These are phyloP conservation scores for Dromiciops gliroides DNA, from an alignment of 2,113 vertebrate species.

Conservation along the genomic window DNA sequence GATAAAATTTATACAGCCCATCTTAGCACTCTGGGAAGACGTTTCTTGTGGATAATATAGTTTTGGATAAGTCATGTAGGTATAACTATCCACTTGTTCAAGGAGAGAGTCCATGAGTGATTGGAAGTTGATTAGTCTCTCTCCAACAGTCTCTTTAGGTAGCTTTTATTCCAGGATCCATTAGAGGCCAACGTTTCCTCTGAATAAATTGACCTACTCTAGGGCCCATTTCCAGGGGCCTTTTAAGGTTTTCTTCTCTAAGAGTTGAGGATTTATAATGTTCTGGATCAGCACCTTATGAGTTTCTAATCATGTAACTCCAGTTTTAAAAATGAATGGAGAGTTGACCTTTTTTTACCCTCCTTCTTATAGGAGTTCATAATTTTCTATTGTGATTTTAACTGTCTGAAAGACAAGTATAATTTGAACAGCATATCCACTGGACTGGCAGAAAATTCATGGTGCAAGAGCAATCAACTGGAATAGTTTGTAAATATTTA, in stretches of 20 bases:
- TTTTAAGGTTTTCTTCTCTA: slow-evolving; percentile 56
- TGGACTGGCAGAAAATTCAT: slow-evolving; percentile 58
- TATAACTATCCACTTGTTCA: not conserved
- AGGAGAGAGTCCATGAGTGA: not conserved
- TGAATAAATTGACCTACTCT: slow-evolving; percentile 55
- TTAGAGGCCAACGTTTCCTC: slow-evolving; percentile 40
- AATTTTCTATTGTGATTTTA: slow-evolving; percentile 63
- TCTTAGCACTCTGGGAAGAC: slow-evolving; percentile 13
- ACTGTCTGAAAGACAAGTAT: slow-evolving; percentile 64
- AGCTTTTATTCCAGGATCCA: slow-evolving; percentile 22
- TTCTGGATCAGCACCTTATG: slow-evolving; percentile 54
- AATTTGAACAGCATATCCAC: slow-evolving; percentile 7
- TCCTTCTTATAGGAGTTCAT: slow-evolving; percentile 55
- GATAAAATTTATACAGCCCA: not conserved
- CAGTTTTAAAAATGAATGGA: slow-evolving; percentile 56
- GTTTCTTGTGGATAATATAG: slow-evolving; percentile 2
- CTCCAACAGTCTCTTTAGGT: slow-evolving; percentile 56
- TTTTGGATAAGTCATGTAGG: slow-evolving; percentile 11
- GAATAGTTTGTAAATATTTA: slow-evolving; percentile 79
- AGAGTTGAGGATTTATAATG: slow-evolving; percentile 30
- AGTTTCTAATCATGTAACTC: slow-evolving; percentile 44
- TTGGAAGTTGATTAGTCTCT: slow-evolving; percentile 40
- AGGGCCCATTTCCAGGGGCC: slow-evolving; percentile 66
- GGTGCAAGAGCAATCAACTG: slow-evolving; percentile 67
- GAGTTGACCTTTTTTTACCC: slow-evolving; percentile 31